Base-by-base conservation (phyloP, 2,888 invertebrate species). In the Hypena proboscidalis region DNA sequence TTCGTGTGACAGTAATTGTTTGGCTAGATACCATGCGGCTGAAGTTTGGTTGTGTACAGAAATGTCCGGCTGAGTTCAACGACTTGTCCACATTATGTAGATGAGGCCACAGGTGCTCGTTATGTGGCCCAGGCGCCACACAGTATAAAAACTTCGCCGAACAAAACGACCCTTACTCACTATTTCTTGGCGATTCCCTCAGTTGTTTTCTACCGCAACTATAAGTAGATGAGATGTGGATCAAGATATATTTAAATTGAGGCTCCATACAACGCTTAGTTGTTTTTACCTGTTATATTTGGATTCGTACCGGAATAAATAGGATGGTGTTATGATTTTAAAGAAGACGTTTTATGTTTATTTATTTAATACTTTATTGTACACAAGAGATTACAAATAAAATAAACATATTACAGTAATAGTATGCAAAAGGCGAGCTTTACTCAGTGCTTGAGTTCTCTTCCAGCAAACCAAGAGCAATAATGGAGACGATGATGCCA, bases 51-150 rank as follows among this genome's bases (percentile, higher is more conserved):
- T 42, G 13, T 46, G 42, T 45, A 57, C 42, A 68, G 60, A 80
- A 82, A 78, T 77, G 82, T 81, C 83, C 84, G 72, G 77, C 67
- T 48, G 70, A 78, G 84, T 85, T 83, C 78, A 82, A 75, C 77
- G 84, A 81, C 87, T 84, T 81, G 85, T 82, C 83, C 83, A 87
- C 86, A 90, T 90, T 90, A 90, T 90, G 89, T 83, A 89, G 85
- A 90, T 88, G 78, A 83, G 80, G 77, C 45, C 80, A 75, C 90
- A 90, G 88, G 89, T 90, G 89, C 72, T 67, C 77, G 86, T 90
- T 88, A 89, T 89, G 85, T 77, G 75, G 69, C 77, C 67, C 80
- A 71, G 70, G 66, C 73, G 70, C 70, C 68, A 65, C 71, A 70
- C 81, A 73, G 79, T 82, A 83, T 85, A 86, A 87, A 88, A 89